phyloP scores from a whole-genome alignment of 1,140 invertebrate genomes.

The Pomacea maculata region DNA sequence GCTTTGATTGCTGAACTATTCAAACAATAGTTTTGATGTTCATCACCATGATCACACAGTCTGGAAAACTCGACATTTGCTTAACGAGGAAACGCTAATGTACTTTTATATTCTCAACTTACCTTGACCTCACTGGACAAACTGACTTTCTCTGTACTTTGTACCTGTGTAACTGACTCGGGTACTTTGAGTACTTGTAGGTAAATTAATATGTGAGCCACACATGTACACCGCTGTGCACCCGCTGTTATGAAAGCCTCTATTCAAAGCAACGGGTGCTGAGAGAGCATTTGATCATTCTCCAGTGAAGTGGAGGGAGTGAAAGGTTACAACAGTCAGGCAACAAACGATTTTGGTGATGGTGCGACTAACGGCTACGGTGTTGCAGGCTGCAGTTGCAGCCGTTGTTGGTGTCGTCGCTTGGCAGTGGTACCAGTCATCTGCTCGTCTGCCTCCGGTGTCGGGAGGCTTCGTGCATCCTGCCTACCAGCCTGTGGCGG shows the following conservation, averaged over 20 bases:
- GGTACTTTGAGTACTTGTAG: too few species aligned
- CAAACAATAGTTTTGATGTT: background rate
- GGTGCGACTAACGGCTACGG: background rate
- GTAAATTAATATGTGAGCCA: background rate
- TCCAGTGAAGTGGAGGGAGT: too few species aligned
- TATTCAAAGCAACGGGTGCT: too few species aligned
- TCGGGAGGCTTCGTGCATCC: constrained; percentile 33
- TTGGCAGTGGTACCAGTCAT: constrained; percentile 19
- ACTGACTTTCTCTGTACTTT: too few species aligned
- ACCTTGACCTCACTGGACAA: too few species aligned
- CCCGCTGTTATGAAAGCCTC: background rate
- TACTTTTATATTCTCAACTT: too few species aligned
- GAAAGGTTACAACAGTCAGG: too few species aligned
- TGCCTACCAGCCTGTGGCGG: constrained; percentile 28
- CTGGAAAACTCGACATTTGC: too few species aligned
- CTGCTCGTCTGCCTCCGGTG: constrained; percentile 4
- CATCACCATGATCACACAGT: background rate
- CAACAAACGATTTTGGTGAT: background rate
- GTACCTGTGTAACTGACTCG: too few species aligned
- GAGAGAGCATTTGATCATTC: too few species aligned
- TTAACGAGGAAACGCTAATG: too few species aligned
- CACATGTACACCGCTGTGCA: background rate
- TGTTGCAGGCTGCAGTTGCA: constrained; percentile 17
- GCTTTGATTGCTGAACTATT: background rate
- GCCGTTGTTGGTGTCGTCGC: constrained; percentile 20